Conservation (phyloP, 2,888 invertebrate species). For the Diloba caeruleocephala region DNA sequence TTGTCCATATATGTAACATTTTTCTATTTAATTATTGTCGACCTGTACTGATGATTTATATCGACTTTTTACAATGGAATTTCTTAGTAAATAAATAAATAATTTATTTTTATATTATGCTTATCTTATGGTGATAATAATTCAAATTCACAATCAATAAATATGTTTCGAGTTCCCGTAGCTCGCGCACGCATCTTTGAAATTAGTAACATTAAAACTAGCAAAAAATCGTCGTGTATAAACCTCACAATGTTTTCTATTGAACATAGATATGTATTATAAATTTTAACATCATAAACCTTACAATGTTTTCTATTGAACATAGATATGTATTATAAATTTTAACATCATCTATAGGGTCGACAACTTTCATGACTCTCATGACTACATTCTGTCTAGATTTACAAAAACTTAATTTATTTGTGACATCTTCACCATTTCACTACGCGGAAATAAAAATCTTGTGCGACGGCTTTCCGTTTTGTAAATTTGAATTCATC, state of each 20-base stretch:
- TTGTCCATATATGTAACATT: too few species aligned
- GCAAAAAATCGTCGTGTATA: conserved; percentile 95
- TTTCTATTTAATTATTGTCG: too few species aligned
- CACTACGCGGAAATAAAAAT: conserved; percentile 95
- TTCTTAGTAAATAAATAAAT: conserved; percentile 35
- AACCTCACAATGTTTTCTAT: conserved; percentile 96
- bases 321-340: conserved; percentile 90
- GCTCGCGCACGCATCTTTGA: conserved; percentile 93
- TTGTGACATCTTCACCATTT: conserved; percentile 96
- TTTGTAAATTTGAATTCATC: conserved; percentile 88
- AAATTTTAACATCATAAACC: conserved; percentile 82
- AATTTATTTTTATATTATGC: conserved; percentile 13
- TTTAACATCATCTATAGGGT: conserved; percentile 75
- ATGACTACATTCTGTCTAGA: conserved; percentile 85
- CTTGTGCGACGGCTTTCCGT: conserved; percentile 89
- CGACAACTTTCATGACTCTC: conserved; percentile 81
- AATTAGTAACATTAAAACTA: conserved; percentile 95
- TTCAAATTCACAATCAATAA: conserved; percentile 41
- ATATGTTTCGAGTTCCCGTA: conserved; percentile 71
- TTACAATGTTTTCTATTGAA: conserved; percentile 95
- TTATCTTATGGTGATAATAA: conserved; percentile 1
- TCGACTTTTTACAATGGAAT: too few species aligned
- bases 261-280: conserved; percentile 91
- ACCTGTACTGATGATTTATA: too few species aligned
- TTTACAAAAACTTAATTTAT: conserved; percentile 94